These are phyloP conservation scores for Drosophila ironensis DNA, from an alignment of 1,140 invertebrate species.

Conservation along the genomic window DNA sequence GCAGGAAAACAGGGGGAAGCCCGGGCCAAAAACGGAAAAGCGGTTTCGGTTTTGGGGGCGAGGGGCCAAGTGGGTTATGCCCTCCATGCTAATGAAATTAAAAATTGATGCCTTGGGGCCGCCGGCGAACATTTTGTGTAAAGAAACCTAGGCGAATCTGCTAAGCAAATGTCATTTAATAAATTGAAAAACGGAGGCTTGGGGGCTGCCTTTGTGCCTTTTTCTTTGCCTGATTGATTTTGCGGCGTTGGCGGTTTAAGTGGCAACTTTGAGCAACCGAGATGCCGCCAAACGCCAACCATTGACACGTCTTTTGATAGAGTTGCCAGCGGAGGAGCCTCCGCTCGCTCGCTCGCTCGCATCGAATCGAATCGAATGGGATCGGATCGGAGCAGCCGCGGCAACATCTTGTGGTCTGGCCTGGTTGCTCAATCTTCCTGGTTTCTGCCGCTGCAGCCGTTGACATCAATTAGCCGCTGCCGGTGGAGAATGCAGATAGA, in stretches of 20 bases:
- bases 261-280: constrained; percentile 31
- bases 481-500: neutral
- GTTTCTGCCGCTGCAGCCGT: constrained; percentile 56
- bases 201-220: constrained; percentile 4
- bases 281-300: constrained; percentile 43
- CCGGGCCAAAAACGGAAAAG: neutral
- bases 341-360: neutral
- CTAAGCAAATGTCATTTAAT: constrained; percentile 77
- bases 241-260: constrained; percentile 58
- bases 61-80: constrained; percentile 3
- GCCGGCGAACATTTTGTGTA: constrained; percentile 18
- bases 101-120: constrained; percentile 78
- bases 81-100: constrained; percentile 75
- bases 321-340: constrained; percentile 50
- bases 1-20: too few relatives aligned
- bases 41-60: constrained; percentile 7
- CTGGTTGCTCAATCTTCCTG: constrained; percentile 76
- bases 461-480: constrained; percentile 70
- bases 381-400: constrained; percentile 20
- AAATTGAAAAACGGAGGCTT: constrained; percentile 62
- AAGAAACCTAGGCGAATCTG: constrained; percentile 52
- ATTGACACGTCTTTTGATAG: constrained; percentile 66
- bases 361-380: too few relatives aligned
- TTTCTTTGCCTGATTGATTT: constrained; percentile 69
- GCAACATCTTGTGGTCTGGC: constrained; percentile 51